These are phyloP conservation scores for Rugalucina vietnamica DNA, from an alignment of 2,888 invertebrate genomes.

Conservation along the genomic window DNA sequence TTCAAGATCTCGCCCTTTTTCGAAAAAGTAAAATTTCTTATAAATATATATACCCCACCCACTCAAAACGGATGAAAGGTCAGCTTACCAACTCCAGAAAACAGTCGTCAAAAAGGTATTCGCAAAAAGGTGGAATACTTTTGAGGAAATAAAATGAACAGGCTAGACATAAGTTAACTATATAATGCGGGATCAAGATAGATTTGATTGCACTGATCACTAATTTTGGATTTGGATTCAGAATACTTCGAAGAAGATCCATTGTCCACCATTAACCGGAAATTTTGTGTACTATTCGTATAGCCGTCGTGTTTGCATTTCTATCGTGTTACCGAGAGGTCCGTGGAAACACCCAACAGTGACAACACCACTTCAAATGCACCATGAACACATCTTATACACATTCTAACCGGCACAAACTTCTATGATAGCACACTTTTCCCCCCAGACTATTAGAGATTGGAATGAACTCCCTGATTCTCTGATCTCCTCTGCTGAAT, in stretches of 20 bases:
- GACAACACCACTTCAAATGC: not conserved
- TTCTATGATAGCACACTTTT: too few species aligned
- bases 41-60: too few species aligned
- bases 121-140: constrained; percentile 49
- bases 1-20: too few species aligned
- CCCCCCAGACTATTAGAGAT: too few species aligned
- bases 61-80: not conserved
- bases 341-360: not conserved
- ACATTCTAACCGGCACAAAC: too few species aligned
- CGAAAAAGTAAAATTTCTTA: too few species aligned
- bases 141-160: constrained; percentile 48
- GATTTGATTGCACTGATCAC: constrained; percentile 32
- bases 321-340: too few species aligned
- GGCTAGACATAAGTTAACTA: constrained; percentile 46
- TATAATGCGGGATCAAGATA: constrained; percentile 50
- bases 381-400: too few species aligned
- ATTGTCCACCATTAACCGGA: constrained; percentile 13
- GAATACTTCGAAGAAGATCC: constrained; percentile 31
- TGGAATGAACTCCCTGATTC: too few species aligned
- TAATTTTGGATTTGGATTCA: constrained; percentile 26
- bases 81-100: constrained; percentile 51
- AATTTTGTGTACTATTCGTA: too few species aligned
- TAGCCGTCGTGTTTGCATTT: too few species aligned
- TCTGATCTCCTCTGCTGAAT: too few species aligned
- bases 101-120: constrained; percentile 52